These are phyloP conservation scores for Parauchenoglanis ngamensis DNA, from an alignment of 2,797 vertebrate species.

Conservation along the genomic window DNA sequence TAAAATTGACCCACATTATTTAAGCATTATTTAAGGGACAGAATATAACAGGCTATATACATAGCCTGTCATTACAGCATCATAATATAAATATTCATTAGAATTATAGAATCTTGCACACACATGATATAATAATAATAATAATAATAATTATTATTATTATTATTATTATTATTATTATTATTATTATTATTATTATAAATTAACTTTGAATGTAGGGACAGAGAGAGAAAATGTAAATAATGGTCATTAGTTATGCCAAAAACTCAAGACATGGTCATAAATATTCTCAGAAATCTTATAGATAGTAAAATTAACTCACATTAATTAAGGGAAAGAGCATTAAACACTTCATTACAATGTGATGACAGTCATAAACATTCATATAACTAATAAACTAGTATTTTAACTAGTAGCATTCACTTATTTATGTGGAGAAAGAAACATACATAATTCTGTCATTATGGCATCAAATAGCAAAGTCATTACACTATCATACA, in stretches of 20 bases:
- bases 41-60: neutral
- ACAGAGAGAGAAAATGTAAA: neutral
- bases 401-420: neutral
- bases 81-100: neutral
- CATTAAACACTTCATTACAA: neutral
- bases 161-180: no score
- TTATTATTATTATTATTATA: no score
- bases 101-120: neutral
- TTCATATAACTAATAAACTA: neutral
- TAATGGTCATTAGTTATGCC: neutral
- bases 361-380: neutral
- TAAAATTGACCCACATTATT: no score
- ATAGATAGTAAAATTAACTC: neutral
- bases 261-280: neutral
- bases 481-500: neutral
- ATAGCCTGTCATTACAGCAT: neutral
- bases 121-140: no score
- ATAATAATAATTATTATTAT: no score
- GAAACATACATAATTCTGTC: neutral
- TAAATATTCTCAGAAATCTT: neutral
- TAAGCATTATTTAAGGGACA: neutral
- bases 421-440: neutral
- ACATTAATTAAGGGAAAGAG: no score
- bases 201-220: no score
- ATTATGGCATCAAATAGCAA: neutral